A percentile compares a stretch with the other conserved stretches of the same genome.
Evolutionary conservation across 2,888 invertebrate genomes (phyloP).

Genomic region (Eilema sororculum): DNA sequence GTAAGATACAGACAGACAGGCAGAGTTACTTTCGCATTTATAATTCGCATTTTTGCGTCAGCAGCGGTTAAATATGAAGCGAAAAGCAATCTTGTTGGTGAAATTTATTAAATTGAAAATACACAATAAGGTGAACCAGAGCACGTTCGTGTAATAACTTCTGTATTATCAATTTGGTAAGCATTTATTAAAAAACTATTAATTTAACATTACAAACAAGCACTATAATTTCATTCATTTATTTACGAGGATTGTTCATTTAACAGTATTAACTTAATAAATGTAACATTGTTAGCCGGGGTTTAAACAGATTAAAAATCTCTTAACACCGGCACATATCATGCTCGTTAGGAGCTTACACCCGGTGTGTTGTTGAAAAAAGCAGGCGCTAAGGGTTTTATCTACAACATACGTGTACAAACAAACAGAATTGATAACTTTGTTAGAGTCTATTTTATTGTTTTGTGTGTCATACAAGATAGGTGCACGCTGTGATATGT

Average conservation of each 20-base stretch:
- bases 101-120: too few relatives aligned
- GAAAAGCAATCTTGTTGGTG: too few relatives aligned
- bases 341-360: slow-evolving; percentile 28
- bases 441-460: slow-evolving; percentile 37
- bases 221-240: not conserved
- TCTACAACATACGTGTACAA: slow-evolving; percentile 23
- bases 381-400: slow-evolving; percentile 18
- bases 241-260: not conserved
- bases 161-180: too few relatives aligned
- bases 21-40: too few relatives aligned
- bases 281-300: not conserved
- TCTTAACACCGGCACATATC: slow-evolving; percentile 15
- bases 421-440: slow-evolving; percentile 26
- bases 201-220: not conserved
- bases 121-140: too few relatives aligned
- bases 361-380: slow-evolving; percentile 34
- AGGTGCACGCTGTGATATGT: not conserved
- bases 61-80: too few relatives aligned
- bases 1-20: too few relatives aligned
- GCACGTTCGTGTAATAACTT: too few relatives aligned
- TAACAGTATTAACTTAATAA: not conserved
- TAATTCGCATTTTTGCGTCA: too few relatives aligned
- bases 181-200: too few relatives aligned
- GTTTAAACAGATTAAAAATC: slow-evolving; percentile 20
- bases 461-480: slow-evolving; percentile 8